phyloP scores from a whole-genome alignment of 2,888 invertebrate species.

The Drosophila neoperkinsi region DNA sequence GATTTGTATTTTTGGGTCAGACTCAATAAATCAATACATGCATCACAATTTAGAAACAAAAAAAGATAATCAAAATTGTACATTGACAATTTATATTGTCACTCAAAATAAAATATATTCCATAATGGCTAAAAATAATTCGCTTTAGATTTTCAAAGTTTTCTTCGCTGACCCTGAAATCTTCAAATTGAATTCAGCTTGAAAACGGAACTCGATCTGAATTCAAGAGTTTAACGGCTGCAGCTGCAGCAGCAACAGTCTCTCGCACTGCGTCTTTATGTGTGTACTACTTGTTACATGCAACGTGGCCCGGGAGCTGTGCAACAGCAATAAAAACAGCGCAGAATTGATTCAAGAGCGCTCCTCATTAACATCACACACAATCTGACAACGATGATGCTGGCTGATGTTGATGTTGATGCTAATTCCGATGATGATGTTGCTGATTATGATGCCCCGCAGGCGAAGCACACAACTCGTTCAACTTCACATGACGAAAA shows the following conservation, averaged over 20 bases:
- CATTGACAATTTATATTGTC: neutral
- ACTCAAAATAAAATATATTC: neutral
- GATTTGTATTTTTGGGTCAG: no score
- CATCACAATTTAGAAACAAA: no score
- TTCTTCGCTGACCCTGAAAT: constrained; percentile 25
- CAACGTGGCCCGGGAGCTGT: constrained; percentile 45
- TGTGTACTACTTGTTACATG: constrained; percentile 33
- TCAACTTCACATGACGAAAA: constrained; percentile 46
- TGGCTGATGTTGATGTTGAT: constrained; percentile 11
- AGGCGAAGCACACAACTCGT: constrained; percentile 51
- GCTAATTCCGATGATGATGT: neutral
- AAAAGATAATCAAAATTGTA: neutral
- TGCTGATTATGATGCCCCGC: constrained; percentile 26
- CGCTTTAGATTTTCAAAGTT: neutral
- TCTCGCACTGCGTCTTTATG: constrained; percentile 1
- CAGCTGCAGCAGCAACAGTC: constrained; percentile 16
- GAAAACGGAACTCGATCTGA: neutral
- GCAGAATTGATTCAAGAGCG: constrained; percentile 59
- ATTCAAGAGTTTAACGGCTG: constrained; percentile 10
- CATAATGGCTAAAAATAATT: neutral
- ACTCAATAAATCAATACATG: no score
- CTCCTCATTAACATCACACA: constrained; percentile 65
- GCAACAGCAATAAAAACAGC: constrained; percentile 39
- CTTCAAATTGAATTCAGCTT: constrained; percentile 7
- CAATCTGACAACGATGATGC: constrained; percentile 27